These are phyloP conservation scores for Caenorhabditis latens DNA, from an alignment of 1,140 invertebrate species.

Conservation along the genomic window DNA sequence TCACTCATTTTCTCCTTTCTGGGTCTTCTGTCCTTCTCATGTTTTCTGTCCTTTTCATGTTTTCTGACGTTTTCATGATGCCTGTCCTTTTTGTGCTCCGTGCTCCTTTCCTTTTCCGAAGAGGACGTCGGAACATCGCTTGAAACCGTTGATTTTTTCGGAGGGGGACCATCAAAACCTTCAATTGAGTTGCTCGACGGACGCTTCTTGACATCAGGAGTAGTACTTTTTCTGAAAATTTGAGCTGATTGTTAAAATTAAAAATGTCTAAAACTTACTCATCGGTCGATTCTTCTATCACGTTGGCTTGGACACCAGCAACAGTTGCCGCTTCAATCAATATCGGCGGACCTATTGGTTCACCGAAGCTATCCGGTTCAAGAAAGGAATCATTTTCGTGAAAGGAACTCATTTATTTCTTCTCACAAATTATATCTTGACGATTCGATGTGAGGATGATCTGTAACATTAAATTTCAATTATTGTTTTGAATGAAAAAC, in stretches of 20 bases:
- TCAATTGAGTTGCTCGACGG: not conserved
- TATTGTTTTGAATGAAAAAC: no score
- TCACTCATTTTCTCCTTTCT: not conserved
- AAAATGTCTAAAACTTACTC: not conserved
- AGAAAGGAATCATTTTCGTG: no score
- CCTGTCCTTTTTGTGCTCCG: no score
- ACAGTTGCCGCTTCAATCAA: slow-evolving; percentile 25
- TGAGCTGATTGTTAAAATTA: not conserved
- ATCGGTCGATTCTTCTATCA: slow-evolving; percentile 11
- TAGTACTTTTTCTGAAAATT: not conserved
- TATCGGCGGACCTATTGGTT: slow-evolving; percentile 24
- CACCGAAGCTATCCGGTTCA: slow-evolving; percentile 25
- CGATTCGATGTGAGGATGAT: no score
- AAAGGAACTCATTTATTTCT: not conserved
- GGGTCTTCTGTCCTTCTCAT: not conserved
- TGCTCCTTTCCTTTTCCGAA: not conserved
- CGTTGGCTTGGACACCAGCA: not conserved
- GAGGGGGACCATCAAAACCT: not conserved
- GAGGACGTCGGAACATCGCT: not conserved
- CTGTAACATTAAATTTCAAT: no score
- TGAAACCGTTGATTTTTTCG: not conserved
- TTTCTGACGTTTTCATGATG: not conserved
- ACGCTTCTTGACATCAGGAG: not conserved
- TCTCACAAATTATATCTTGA: no score
- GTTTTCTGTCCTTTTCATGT: not conserved